These are phyloP conservation scores for Scophthalmus maximus DNA, from an alignment of 2,113 vertebrate genomes.

Conservation along the genomic window DNA sequence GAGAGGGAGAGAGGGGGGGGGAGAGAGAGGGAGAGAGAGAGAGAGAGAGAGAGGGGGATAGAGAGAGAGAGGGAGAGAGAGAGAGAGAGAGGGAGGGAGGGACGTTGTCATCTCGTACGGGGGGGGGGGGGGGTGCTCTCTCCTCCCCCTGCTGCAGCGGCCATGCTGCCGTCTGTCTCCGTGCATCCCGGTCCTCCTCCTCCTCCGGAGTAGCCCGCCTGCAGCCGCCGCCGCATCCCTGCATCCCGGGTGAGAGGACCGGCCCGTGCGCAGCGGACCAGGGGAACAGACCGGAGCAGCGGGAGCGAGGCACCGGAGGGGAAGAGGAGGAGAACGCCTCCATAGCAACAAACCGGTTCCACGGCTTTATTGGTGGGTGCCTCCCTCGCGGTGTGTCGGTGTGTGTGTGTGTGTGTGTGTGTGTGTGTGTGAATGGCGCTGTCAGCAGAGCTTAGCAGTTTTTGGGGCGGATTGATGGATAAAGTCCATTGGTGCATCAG, in stretches of 20 bases:
- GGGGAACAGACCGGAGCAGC: conserved; percentile 17
- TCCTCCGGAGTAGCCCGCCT: conserved; percentile 33
- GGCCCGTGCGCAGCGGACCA: not conserved
- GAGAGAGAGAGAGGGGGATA: not conserved
- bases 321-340: conserved; percentile 52
- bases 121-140: conserved; percentile 22
- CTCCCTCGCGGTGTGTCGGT: no score
- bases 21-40: not conserved
- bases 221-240: conserved; percentile 35
- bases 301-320: not conserved
- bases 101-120: conserved; percentile 49
- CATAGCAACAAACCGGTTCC: conserved; percentile 74
- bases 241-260: conserved; percentile 22
- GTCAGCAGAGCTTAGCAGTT: not conserved
- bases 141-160: conserved; percentile 71
- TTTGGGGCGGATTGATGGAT: no score
- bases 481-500: conserved; percentile 22
- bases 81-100: not conserved
- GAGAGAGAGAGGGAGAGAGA: not conserved
- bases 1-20: not conserved
- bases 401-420: conserved; percentile 20
- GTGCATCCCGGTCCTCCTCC: conserved; percentile 51
- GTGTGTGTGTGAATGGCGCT: conserved; percentile 20
- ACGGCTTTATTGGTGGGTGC: conserved; percentile 70
- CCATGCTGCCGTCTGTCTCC: conserved; percentile 65